phyloP scores from a whole-genome alignment of 2,888 invertebrate species.

The Automeris io region DNA sequence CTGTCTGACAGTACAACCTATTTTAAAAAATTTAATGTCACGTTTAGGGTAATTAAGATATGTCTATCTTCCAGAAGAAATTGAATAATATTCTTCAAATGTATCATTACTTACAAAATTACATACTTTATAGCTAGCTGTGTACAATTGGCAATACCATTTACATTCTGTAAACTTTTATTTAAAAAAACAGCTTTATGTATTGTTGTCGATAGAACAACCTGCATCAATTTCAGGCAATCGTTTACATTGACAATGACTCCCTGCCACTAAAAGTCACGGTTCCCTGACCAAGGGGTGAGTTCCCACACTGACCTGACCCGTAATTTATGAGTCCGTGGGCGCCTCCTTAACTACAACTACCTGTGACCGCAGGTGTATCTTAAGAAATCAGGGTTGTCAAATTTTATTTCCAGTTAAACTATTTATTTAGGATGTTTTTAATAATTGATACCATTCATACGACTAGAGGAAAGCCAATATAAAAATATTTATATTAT shows the following conservation, averaged over 20 bases:
- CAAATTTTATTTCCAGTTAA: conserved; percentile 8
- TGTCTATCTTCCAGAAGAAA: too few species aligned
- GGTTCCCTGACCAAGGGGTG: conserved; percentile 39
- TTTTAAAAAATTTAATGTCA: too few species aligned
- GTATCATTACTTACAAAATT: too few species aligned
- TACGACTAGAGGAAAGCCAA: too few species aligned
- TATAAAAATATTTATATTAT: too few species aligned
- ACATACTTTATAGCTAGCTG: too few species aligned
- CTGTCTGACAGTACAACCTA: too few species aligned
- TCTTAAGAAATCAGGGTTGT: conserved; percentile 60
- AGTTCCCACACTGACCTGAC: conserved; percentile 74
- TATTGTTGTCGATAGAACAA: neutral
- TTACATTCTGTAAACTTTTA: too few species aligned
- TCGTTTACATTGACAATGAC: conserved; percentile 22
- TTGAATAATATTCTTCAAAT: too few species aligned
- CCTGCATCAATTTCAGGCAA: conserved; percentile 10
- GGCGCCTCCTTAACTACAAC: conserved; percentile 47
- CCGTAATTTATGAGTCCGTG: conserved; percentile 66
- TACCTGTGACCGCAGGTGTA: conserved; percentile 70
- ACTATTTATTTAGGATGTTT: neutral
- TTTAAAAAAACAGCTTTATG: too few species aligned
- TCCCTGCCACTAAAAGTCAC: conserved; percentile 41
- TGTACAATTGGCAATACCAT: too few species aligned
- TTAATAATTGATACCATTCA: neutral
- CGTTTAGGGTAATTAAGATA: too few species aligned